Base-by-base conservation (phyloP, 2,888 invertebrate genomes). In the Volucella bombylans region DNA sequence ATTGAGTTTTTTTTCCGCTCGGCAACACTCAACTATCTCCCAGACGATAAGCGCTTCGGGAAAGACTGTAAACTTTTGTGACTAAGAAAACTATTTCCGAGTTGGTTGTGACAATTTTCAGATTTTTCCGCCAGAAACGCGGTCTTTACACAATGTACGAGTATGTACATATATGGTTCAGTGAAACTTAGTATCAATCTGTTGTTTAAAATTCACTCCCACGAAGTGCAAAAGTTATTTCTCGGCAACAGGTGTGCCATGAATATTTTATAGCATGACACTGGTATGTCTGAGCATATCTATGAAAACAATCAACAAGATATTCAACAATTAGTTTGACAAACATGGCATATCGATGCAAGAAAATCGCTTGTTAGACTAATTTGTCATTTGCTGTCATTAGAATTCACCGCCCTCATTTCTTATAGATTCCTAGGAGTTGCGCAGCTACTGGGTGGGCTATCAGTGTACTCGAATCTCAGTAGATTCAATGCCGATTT, bases 281-380 rank as follows among this genome's bases (percentile, higher is more conserved):
- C 64, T 64, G 55, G 62, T 4, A 64, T 67, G 41, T 47, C 10
- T 54, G 10, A 14, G 61, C 45, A 23, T 45, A 62, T 82, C 73
- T 65, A 8, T 79, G 57, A 31, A 65, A 59, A 43, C 74, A 67
- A 82, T 79, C 82, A 43, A 49, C 61, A 64, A 71, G 31, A 59
- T 59, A 71, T 77, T 67, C 67, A 77, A 67, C 41, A 43, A 78
- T 78, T 82, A 79, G 59, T 59, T 69, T 82, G 47, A 31, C 82
- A 67, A 69, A 83, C 79, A 80, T 65, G 80, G 79, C 73, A 64
- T 80, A 83, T 83, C 82, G 31, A 47, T 45, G 59, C 69, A 69
- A 59, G 68, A 43, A 10, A 65, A 83, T 83, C 82, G 31, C 68
- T 54, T 59, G 15, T 31, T 45, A 67, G 79, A 52, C 59, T 57